Conservation (phyloP, 2,888 invertebrate genomes). For the Drosophila kanekoi region DNA sequence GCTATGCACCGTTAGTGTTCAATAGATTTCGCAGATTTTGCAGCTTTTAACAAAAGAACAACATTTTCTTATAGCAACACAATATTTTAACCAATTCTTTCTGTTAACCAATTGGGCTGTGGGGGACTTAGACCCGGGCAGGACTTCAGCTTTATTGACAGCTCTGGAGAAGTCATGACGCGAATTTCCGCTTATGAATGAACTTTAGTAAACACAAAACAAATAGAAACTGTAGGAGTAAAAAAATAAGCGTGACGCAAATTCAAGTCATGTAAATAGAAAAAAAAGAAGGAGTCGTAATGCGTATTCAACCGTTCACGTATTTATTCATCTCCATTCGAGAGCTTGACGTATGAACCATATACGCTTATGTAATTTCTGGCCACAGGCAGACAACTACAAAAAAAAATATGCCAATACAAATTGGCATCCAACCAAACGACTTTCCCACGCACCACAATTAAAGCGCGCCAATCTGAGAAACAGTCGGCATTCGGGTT, state of each 20-base stretch:
- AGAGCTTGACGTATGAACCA: constrained; percentile 23
- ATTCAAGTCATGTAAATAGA: constrained; percentile 23
- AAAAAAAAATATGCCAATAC: constrained; percentile 33
- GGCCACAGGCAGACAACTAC: constrained; percentile 17
- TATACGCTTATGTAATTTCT: constrained; percentile 21
- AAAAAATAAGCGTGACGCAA: constrained; percentile 1
- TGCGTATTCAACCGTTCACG: constrained; percentile 2
- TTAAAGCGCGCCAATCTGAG: constrained; percentile 39
- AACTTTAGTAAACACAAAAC: not conserved
- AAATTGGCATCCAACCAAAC: constrained; percentile 28
- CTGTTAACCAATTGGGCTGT: too few relatives aligned
- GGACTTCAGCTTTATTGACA: too few relatives aligned
- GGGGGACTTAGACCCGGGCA: not conserved
- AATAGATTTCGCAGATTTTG: too few relatives aligned
- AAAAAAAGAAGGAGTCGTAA: not conserved
- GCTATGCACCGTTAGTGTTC: too few relatives aligned
- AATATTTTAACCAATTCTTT: too few relatives aligned
- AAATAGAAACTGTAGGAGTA: too few relatives aligned
- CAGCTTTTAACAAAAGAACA: too few relatives aligned
- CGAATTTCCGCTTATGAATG: not conserved
- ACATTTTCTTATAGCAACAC: too few relatives aligned
- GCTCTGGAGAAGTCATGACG: too few relatives aligned
- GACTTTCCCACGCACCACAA: constrained; percentile 52
- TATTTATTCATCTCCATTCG: constrained; percentile 1
- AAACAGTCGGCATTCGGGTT: not conserved